Conservation (phyloP, 2,797 vertebrate genomes). For the Ceyx erithaca region DNA sequence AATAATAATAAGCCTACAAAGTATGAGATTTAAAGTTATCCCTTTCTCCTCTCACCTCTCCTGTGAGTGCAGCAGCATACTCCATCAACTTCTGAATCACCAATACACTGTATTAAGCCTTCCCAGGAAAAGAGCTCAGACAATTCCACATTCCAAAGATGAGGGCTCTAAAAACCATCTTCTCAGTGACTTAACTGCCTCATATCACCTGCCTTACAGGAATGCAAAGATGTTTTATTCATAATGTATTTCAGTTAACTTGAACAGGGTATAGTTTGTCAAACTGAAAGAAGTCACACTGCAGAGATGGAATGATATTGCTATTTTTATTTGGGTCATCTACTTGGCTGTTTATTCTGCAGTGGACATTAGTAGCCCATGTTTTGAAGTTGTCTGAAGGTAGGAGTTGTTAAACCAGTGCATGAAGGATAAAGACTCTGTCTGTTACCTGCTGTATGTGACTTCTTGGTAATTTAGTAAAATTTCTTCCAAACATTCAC, state of each 20-base stretch:
- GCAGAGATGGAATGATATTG: background rate
- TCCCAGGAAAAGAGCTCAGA: background rate
- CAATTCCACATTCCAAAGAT: background rate
- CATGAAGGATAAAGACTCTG: background rate
- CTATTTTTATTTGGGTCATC: background rate
- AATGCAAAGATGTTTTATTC: background rate
- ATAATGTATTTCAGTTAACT: background rate
- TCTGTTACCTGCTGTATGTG: background rate
- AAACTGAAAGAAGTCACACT: background rate
- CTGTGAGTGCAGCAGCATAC: fast-evolving
- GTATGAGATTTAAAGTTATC: background rate
- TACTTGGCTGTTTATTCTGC: background rate
- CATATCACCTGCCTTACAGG: background rate
- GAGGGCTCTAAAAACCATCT: background rate
- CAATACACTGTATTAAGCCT: background rate
- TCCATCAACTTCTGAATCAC: background rate
- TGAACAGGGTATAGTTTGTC: background rate
- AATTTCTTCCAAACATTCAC: background rate
- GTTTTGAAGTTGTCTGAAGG: background rate
- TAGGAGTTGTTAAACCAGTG: background rate
- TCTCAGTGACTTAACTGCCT: background rate
- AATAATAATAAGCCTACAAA: background rate
- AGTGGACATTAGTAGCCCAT: background rate
- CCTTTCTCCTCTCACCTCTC: background rate
- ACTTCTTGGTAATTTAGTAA: background rate